Percentiles rank a stretch among this genome's conserved stretches.
Conservation (phyloP, 2,797 vertebrate species). For the Manis pentadactyla region DNA sequence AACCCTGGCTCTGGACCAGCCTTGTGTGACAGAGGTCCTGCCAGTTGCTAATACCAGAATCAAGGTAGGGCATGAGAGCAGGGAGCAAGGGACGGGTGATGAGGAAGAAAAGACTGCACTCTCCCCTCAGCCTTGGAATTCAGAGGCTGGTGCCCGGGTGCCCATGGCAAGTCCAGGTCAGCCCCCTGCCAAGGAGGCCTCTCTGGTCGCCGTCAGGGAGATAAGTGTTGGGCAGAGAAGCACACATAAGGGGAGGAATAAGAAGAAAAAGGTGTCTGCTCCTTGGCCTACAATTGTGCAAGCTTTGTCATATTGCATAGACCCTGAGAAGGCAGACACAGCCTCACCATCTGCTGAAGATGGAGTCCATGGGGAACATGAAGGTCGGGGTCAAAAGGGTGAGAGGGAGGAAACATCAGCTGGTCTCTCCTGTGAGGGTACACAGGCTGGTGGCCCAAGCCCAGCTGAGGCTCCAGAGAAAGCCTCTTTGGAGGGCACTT, state of each 20-base stretch:
- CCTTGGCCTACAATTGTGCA: constrained; percentile 50
- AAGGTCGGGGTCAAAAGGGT: neutral
- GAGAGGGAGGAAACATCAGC: neutral
- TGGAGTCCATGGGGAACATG: too few relatives aligned
- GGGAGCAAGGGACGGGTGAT: fast-evolving
- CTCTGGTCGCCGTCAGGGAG: neutral
- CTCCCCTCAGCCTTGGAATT: neutral
- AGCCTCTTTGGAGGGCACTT: neutral
- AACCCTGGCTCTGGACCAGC: neutral
- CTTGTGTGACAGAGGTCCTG: neutral
- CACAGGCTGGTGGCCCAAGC: neutral
- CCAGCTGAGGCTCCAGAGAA: neutral
- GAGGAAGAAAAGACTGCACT: neutral
- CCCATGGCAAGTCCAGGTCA: neutral
- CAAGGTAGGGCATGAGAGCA: neutral
- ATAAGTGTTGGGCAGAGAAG: neutral
- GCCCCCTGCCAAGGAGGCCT: neutral
- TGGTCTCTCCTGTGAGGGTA: neutral
- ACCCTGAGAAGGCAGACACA: neutral
- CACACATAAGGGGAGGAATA: neutral
- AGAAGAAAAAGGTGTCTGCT: neutral
- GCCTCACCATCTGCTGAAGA: neutral
- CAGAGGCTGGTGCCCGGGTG: neutral
- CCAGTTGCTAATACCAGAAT: neutral
- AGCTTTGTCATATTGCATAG: neutral